Base-by-base conservation (phyloP, 2,797 vertebrate genomes). In the Enteromius paludinosus region DNA sequence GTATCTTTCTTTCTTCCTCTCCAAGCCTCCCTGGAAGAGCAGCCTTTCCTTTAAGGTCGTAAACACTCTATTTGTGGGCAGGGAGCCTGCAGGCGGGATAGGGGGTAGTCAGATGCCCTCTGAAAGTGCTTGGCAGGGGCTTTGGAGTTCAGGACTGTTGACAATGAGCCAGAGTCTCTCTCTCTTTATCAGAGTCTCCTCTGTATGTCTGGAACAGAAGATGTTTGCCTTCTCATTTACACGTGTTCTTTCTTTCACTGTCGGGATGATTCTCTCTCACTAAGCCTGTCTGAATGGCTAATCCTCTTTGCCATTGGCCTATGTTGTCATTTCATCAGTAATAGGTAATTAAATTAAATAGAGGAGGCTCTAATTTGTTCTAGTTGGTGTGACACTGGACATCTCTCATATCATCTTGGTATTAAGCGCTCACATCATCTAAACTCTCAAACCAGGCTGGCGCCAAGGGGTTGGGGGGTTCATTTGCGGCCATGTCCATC, bases 11-110 rank as follows among this genome's bases (percentile, higher is more conserved):
- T 54, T 49, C 9, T 64, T 54, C 9, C 45, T 54, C 12, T 68
- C 47, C 25, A 56, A 68, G 72, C 47, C 71, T 73, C 79, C 56
- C 69, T 33, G 47, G 71, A 68, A 56, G 59, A 43, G 5, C 71
- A 56, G 62, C 9, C 33, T 66, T 74, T 81, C 1, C 1, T 72
- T 74, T 74, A 47, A 47, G 70, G 59, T 66, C 33, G 23, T 81
- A 74, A 81, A 81, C 45, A 54, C 45, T 35, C 59, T 81, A 78
- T 78, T 75, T 82, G 80, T 68, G 71, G 80, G 33, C 17, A 75
- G 65, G 49, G 69, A 56, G 64, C 30, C 47, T 49, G 2, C 17
- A 18, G 15, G 45, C 4, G 0, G 17, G 12, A 28, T 30, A 30
- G 25, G 30, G 28, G 11, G 12, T 33, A 14, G 74, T 47, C 49